These are phyloP conservation scores for Myotis pilosus DNA, from an alignment of 2,797 vertebrate genomes.

Conservation along the genomic window DNA sequence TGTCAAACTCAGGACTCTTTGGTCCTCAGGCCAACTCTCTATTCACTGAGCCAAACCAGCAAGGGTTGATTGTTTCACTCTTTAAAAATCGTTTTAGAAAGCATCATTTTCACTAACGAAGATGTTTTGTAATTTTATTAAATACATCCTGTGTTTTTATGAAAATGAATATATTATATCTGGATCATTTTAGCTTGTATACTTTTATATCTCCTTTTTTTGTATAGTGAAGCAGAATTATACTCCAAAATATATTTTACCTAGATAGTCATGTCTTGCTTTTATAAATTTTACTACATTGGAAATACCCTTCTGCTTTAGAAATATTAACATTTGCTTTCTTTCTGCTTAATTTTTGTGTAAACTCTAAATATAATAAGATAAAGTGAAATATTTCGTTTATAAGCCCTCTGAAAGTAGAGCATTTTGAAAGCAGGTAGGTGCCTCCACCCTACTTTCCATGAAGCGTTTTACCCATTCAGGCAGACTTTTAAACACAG, in stretches of 20 bases:
- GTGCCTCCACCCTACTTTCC: constrained; percentile 87
- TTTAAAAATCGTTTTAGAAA: constrained; percentile 18
- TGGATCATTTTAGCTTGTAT: constrained; percentile 60
- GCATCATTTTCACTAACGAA: constrained; percentile 19
- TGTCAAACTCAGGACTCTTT: no score
- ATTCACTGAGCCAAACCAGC: no score
- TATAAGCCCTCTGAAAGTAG: constrained; percentile 84
- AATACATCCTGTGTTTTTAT: constrained; percentile 34
- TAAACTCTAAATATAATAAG: constrained; percentile 82
- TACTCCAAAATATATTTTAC: constrained; percentile 47
- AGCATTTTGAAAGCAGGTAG: constrained; percentile 87
- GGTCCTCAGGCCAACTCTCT: no score
- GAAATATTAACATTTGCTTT: constrained; percentile 79
- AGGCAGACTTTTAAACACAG: constrained; percentile 88
- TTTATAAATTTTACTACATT: constrained; percentile 56
- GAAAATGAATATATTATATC: constrained; percentile 4
- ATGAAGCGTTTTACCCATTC: constrained; percentile 87
- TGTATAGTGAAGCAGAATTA: constrained; percentile 63
- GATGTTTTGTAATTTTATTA: constrained; percentile 36
- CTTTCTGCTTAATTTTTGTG: constrained; percentile 82
- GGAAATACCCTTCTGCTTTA: constrained; percentile 50
- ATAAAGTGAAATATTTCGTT: constrained; percentile 86
- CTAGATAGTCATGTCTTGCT: constrained; percentile 50
- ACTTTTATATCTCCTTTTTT: constrained; percentile 49
- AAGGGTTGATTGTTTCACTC: not conserved